Conservation (phyloP, 2,888 invertebrate species). For the Ichneumoninae sp. region DNA sequence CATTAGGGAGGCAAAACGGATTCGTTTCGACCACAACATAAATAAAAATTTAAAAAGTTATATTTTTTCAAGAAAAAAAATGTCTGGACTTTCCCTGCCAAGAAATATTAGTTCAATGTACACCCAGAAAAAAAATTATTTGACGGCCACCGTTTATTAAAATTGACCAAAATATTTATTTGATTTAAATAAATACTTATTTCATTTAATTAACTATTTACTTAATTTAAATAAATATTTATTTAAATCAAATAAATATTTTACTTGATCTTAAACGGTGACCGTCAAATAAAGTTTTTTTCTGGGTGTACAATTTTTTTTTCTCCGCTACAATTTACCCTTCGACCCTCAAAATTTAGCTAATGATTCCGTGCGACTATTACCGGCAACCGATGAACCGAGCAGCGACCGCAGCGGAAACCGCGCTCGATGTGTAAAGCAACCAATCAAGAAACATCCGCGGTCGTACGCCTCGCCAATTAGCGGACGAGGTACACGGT, state of each 20-base stretch:
- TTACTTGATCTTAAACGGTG: too few species aligned
- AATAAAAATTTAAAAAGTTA: background rate
- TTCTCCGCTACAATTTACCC: background rate
- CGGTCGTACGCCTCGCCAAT: slow-evolving; percentile 47
- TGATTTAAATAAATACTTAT: too few species aligned
- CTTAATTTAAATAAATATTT: too few species aligned
- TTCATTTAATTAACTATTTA: too few species aligned
- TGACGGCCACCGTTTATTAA: too few species aligned
- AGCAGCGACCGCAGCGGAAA: slow-evolving; percentile 16
- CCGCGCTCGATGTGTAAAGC: slow-evolving; percentile 4
- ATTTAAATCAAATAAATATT: too few species aligned
- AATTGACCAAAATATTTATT: too few species aligned
- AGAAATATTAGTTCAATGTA: background rate
- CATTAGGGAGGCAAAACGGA: background rate
- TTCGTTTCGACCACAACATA: background rate
- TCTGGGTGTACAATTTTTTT: background rate
- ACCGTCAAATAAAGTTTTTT: too few species aligned
- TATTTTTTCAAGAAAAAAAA: background rate
- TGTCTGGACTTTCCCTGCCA: background rate
- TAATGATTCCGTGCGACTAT: background rate
- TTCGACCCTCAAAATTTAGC: background rate
- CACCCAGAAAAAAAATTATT: too few species aligned
- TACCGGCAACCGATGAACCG: background rate
- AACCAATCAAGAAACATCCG: slow-evolving; percentile 25
- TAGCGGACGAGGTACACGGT: slow-evolving; percentile 23